These are phyloP conservation scores for Leucosticte australis DNA, from an alignment of 2,113 vertebrate species.

Conservation along the genomic window DNA sequence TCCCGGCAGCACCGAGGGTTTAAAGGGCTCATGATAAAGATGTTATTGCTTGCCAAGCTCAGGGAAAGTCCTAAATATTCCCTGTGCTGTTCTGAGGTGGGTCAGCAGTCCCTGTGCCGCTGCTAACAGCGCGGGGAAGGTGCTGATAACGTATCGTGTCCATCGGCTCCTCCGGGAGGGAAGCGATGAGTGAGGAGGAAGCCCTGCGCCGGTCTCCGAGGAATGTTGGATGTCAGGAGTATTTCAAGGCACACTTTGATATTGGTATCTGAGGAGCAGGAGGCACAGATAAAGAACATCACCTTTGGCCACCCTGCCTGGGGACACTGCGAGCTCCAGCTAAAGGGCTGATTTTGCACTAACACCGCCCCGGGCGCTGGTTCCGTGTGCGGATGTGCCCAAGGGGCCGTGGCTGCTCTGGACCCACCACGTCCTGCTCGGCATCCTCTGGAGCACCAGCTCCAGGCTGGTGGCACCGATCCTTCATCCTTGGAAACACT, in stretches of 20 bases:
- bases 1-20: neutral
- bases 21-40: slow-evolving; percentile 24
- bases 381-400: neutral
- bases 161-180: neutral
- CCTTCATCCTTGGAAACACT: neutral
- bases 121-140: neutral
- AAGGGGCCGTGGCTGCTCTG: neutral
- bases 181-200: neutral
- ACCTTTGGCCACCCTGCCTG: slow-evolving; percentile 47
- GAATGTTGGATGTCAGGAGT: neutral
- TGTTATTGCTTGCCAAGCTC: neutral
- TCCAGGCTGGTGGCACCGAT: neutral
- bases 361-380: rapidly evolving
- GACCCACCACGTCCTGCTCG: neutral
- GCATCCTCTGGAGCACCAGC: rapidly evolving
- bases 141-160: neutral
- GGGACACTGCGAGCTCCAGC: rapidly evolving
- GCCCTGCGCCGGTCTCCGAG: neutral
- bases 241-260: neutral
- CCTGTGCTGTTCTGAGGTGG: neutral
- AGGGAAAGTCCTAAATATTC: neutral
- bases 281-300: slow-evolving; percentile 26
- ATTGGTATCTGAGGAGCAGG: neutral
- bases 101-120: neutral
- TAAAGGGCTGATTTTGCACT: neutral